Evolutionary conservation across 1,140 invertebrate genomes (phyloP), one percentile per base, ranked within the genome.

Genomic region (Ericerus pela): DNA sequence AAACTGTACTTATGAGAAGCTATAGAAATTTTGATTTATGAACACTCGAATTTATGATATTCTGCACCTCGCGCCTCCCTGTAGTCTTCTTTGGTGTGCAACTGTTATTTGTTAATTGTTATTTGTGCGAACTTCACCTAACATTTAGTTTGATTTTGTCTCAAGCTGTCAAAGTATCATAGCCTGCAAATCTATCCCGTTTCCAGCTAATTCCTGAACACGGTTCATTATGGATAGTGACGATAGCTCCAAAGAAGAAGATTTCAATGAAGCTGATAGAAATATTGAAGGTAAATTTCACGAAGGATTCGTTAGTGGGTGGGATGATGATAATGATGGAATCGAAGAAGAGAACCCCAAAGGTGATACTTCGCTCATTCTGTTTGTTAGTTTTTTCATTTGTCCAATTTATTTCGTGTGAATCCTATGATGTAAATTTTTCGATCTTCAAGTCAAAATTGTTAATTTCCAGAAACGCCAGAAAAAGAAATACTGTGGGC

Each of bases 401-500:
- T 6, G 16, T 56, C 4, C 2, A 20, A 2, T 18, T 16, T 4
- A 22, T 10, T 1, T 10, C 18, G 20, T 22, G 4, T 0, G 2
- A 33, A 52, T 41, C 12, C 10, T 30, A 10, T 12, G 18, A 28
- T 52, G 11, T 27, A 5, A 33, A 54, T 14, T 14, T 16, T n/a
- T 20, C 30, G 20, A n/a, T 28, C 37, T 10, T 30, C 5, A 14
- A 18, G 12, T 22, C 37, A 18, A 51, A 41, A 22, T 20, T 37
- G 10, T 22, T 56, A 11, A 33, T 10, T 27, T 73, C 36, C 59
- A 86, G 84, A 78, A 60, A 78, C 76, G 59, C 74, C 79, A 20
- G 72, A 76, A 41, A 77, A 79, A 63, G 77, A 81, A 65, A 75
- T 90, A 18, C 68, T 96, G 14, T 79, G 77, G 75, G 88, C 88